These are phyloP conservation scores for Calephelis nemesis DNA, from an alignment of 1,140 invertebrate genomes.

Conservation along the genomic window DNA sequence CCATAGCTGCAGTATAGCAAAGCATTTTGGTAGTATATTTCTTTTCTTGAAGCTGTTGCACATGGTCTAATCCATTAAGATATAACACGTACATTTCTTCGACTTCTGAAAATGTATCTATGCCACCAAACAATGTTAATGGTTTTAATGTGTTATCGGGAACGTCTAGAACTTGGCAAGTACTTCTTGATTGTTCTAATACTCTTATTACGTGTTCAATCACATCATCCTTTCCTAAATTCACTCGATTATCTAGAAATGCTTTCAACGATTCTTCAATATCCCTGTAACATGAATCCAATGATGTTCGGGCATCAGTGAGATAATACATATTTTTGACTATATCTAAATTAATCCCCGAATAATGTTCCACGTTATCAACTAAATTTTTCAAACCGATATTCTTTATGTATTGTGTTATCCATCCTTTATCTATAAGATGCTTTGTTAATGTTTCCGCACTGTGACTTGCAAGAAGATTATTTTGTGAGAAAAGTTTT, in stretches of 20 bases:
- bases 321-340: neutral
- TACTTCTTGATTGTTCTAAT: conserved; percentile 8
- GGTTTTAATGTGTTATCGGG: conserved; percentile 21
- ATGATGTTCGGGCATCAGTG: neutral
- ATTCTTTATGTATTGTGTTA: conserved; percentile 7
- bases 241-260: conserved; percentile 15
- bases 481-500: neutral
- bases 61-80: conserved; percentile 17
- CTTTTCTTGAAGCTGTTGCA: conserved; percentile 21
- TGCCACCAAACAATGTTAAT: neutral
- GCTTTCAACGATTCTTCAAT: conserved; percentile 17
- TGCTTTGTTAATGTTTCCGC: neutral
- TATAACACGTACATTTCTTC: conserved; percentile 18
- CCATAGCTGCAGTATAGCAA: conserved; percentile 1
- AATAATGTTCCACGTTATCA: neutral
- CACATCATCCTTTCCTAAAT: conserved; percentile 10
- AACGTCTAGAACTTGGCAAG: conserved; percentile 5
- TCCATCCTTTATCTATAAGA: conserved; percentile 4
- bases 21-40: conserved; percentile 11
- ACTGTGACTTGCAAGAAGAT: neutral
- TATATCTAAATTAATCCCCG: neutral
- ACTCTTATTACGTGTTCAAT: neutral
- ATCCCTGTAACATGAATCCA: neutral
- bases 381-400: neutral
- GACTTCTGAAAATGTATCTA: conserved; percentile 9